Evolutionary conservation across 2,797 vertebrate species (phyloP).

Genomic region (Tapera naevia): DNA sequence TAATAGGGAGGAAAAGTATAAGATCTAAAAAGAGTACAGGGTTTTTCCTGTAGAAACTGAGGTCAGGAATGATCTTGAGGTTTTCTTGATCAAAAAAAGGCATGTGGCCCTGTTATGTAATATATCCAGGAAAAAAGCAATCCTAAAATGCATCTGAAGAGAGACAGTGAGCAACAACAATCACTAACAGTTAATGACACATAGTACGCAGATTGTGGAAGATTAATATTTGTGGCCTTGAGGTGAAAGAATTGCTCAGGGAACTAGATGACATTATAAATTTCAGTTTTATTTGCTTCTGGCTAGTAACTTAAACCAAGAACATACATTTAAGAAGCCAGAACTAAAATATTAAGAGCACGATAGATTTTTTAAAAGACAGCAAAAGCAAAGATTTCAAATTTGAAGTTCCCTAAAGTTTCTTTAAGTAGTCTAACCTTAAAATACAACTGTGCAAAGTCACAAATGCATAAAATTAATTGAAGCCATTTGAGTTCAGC

Average conservation of each 20-base stretch:
- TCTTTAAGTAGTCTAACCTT: background rate
- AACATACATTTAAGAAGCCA: background rate
- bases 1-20: background rate
- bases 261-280: background rate
- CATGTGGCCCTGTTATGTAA: background rate
- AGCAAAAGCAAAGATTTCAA: accelerated
- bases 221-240: background rate
- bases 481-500: background rate
- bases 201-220: background rate
- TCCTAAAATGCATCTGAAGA: background rate
- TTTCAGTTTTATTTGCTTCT: background rate
- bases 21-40: background rate
- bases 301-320: background rate
- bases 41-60: background rate
- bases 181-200: background rate
- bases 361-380: background rate
- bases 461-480: background rate
- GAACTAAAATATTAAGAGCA: background rate
- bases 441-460: background rate
- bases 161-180: background rate
- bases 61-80: background rate
- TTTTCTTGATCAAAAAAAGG: background rate
- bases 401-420: background rate
- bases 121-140: background rate
- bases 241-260: background rate